Evolutionary conservation across 2,113 vertebrate species (phyloP).

Genomic region (Chiloscyllium plagiosum): DNA sequence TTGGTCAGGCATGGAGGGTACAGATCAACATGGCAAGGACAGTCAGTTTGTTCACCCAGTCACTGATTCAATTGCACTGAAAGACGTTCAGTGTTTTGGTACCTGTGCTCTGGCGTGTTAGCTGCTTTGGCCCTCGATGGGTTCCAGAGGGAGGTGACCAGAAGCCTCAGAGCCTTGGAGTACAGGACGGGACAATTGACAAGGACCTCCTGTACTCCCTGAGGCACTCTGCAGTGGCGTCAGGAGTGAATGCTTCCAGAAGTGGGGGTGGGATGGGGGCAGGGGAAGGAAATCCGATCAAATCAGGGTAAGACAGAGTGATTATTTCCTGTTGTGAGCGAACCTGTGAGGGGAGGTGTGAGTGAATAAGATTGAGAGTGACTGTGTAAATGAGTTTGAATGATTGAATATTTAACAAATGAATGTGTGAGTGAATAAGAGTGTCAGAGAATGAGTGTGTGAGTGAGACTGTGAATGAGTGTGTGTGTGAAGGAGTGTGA

Average conservation of each 20-base stretch:
- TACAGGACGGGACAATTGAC: neutral
- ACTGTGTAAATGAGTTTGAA: too few relatives aligned
- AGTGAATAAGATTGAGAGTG: too few relatives aligned
- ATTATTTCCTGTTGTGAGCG: neutral
- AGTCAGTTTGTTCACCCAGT: conserved; percentile 53
- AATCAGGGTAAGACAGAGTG: neutral
- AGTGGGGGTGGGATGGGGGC: too few relatives aligned
- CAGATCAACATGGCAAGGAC: neutral
- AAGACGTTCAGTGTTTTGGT: too few relatives aligned
- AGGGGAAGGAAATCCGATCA: neutral
- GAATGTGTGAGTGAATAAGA: too few relatives aligned
- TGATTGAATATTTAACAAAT: too few relatives aligned
- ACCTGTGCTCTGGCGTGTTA: neutral
- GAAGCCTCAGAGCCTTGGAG: neutral
- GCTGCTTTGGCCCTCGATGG: neutral
- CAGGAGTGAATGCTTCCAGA: neutral
- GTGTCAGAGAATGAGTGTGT: too few relatives aligned
- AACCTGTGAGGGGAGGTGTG: neutral
- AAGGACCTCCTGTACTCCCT: neutral
- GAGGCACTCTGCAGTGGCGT: neutral
- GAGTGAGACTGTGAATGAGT: too few relatives aligned
- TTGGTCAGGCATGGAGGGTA: neutral
- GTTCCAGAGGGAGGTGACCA: neutral
- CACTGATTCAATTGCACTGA: conserved; percentile 56
- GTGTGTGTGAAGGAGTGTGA: too few relatives aligned